Conservation (phyloP, 2,113 vertebrate species). For the Tetrax tetrax region DNA sequence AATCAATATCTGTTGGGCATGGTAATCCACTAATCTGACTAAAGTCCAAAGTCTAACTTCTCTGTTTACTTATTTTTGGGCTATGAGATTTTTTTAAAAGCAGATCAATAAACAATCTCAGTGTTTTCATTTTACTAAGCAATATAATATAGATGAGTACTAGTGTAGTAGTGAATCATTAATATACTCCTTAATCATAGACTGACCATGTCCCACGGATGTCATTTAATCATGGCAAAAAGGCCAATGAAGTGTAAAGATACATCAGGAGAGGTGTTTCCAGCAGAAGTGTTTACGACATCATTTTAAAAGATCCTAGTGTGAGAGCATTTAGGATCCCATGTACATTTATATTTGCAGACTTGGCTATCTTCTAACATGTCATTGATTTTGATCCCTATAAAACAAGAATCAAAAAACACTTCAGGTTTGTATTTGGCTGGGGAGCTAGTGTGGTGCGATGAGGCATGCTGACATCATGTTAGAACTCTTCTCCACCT, state of each 20-base stretch:
- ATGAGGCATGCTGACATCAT: not conserved
- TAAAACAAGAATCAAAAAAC: not conserved
- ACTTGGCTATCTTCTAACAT: not conserved
- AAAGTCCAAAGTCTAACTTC: not conserved
- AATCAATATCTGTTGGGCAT: not conserved
- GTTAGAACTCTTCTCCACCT: not conserved
- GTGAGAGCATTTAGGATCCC: not conserved
- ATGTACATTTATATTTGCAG: not conserved
- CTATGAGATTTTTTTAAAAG: not conserved
- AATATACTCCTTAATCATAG: constrained; percentile 36
- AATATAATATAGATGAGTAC: constrained; percentile 31
- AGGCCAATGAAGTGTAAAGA: not conserved
- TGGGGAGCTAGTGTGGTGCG: not conserved
- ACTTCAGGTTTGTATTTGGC: not conserved
- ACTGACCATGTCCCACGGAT: not conserved
- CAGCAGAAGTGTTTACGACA: not conserved
- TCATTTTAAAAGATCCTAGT: not conserved
- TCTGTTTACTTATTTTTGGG: constrained; percentile 6
- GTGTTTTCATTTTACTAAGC: constrained; percentile 59
- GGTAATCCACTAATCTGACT: not conserved
- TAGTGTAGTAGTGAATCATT: constrained; percentile 46
- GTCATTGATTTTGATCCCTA: not conserved
- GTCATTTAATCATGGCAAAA: not conserved
- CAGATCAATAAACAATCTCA: constrained; percentile 52
- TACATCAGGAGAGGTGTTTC: not conserved